A percentile compares a stretch with the other conserved stretches of the same genome.
Conservation (phyloP, 2,113 vertebrate species). For the Calidris pygmaea region DNA sequence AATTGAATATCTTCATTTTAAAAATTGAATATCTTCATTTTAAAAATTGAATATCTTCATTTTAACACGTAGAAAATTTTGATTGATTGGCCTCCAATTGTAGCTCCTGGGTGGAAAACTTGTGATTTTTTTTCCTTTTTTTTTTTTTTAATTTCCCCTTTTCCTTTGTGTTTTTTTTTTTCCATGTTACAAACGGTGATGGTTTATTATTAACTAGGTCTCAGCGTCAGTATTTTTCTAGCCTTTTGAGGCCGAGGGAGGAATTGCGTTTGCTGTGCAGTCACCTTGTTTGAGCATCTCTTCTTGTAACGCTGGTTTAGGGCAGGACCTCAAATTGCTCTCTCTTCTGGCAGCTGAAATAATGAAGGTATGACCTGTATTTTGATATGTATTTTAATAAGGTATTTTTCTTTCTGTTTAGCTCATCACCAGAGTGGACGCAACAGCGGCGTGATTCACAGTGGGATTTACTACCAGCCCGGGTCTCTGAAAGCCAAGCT, state of each 20-base stretch:
- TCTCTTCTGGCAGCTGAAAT: not conserved
- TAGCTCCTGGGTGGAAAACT: not conserved
- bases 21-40: too few species aligned
- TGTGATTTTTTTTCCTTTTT: not conserved
- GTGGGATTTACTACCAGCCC: constrained; percentile 95
- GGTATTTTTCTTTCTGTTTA: constrained; percentile 36
- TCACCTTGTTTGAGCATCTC: not conserved
- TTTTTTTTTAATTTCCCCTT: not conserved
- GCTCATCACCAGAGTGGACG: constrained; percentile 92
- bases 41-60: not conserved
- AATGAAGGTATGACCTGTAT: not conserved
- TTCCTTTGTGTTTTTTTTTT: not conserved
- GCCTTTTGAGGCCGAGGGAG: not conserved
- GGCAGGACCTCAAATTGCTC: not conserved
- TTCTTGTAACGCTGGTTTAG: not conserved
- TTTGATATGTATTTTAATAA: not conserved
- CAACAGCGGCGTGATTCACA: constrained; percentile 98
- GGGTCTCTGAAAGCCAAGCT: constrained; percentile 94
- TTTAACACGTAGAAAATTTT: not conserved
- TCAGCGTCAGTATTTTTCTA: not conserved
- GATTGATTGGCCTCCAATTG: not conserved
- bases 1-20: not conserved
- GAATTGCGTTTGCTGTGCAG: not conserved
- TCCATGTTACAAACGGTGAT: not conserved
- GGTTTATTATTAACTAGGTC: not conserved